These are phyloP conservation scores for Rotaria magnacalcarata DNA, from an alignment of 2,888 invertebrate genomes.

Conservation along the genomic window DNA sequence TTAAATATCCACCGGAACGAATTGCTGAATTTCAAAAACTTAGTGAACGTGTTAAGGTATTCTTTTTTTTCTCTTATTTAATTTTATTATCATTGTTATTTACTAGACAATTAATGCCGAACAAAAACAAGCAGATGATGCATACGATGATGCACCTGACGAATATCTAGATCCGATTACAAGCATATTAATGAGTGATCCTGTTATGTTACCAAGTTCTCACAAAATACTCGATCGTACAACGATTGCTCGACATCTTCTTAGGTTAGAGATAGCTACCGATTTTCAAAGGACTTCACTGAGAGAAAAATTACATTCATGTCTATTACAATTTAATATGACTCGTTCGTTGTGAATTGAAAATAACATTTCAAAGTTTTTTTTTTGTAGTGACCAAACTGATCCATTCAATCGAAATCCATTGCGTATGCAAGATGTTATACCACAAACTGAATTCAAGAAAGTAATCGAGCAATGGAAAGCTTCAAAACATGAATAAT, in stretches of 20 bases:
- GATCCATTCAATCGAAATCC: slow-evolving; percentile 91
- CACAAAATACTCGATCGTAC: slow-evolving; percentile 81
- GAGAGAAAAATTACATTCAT: too few species aligned
- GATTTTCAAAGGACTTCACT: not conserved
- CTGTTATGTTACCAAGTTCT: slow-evolving; percentile 85
- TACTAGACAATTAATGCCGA: slow-evolving; percentile 65
- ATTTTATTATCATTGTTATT: slow-evolving; percentile 14
- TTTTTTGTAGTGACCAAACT: slow-evolving; percentile 76
- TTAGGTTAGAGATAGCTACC: slow-evolving; percentile 53
- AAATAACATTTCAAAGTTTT: not conserved
- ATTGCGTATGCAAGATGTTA: slow-evolving; percentile 86
- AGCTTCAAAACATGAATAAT: not conserved
- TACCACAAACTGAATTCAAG: slow-evolving; percentile 74
- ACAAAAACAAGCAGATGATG: slow-evolving; percentile 71
- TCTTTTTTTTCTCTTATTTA: not conserved
- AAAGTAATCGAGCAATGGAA: slow-evolving; percentile 76
- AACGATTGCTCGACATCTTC: slow-evolving; percentile 77
- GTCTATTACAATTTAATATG: too few species aligned
- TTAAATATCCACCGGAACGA: slow-evolving; percentile 71
- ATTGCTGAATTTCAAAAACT: slow-evolving; percentile 73
- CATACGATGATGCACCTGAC: slow-evolving; percentile 81
- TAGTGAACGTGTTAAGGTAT: slow-evolving; percentile 66
- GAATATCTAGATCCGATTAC: slow-evolving; percentile 95
- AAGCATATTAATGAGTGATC: slow-evolving; percentile 89
- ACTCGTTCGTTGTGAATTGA: too few species aligned